A percentile compares a stretch with the other conserved stretches of the same genome.
Evolutionary conservation across 2,888 invertebrate genomes (phyloP).

Genomic region (Melieria picta): DNA sequence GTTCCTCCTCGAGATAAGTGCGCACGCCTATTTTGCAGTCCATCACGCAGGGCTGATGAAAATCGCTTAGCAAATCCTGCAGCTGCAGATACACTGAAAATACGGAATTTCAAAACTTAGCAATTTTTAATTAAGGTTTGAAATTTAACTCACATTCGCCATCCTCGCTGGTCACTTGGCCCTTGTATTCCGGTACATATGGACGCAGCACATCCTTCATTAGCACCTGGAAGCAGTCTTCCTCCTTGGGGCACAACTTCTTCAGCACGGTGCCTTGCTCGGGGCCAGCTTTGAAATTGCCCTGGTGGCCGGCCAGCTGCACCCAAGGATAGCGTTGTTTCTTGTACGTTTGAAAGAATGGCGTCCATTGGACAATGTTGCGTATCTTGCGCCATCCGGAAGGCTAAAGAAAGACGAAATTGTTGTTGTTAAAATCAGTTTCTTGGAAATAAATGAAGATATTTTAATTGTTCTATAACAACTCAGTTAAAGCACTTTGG

Average conservation of each 20-base stretch:
- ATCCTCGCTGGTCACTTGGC: conserved; percentile 82
- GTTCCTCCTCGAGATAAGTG: conserved; percentile 93
- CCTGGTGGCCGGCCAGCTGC: conserved; percentile 94
- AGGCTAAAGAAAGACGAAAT: conserved; percentile 69
- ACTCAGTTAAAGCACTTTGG: no score
- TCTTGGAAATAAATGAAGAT: no score
- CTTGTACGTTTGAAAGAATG: conserved; percentile 96
- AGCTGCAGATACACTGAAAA: conserved; percentile 82
- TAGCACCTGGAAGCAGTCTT: conserved; percentile 80
- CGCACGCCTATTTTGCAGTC: conserved; percentile 96
- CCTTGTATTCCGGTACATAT: conserved; percentile 93
- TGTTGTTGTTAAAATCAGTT: no score
- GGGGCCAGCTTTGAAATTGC: conserved; percentile 93
- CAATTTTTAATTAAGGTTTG: conserved; percentile 59
- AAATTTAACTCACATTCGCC: conserved; percentile 73
- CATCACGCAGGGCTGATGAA: conserved; percentile 94
- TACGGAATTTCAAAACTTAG: conserved; percentile 31
- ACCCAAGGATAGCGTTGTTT: conserved; percentile 97
- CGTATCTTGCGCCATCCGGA: conserved; percentile 94
- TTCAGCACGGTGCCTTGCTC: conserved; percentile 94
- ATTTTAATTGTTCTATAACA: no score
- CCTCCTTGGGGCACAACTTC: conserved; percentile 90
- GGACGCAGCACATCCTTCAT: conserved; percentile 90
- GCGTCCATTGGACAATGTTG: conserved; percentile 95
- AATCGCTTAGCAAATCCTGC: conserved; percentile 91